Evolutionary conservation across 2,797 vertebrate species (phyloP), one percentile per base, ranked within the genome.

Genomic region (Argya squamiceps): DNA sequence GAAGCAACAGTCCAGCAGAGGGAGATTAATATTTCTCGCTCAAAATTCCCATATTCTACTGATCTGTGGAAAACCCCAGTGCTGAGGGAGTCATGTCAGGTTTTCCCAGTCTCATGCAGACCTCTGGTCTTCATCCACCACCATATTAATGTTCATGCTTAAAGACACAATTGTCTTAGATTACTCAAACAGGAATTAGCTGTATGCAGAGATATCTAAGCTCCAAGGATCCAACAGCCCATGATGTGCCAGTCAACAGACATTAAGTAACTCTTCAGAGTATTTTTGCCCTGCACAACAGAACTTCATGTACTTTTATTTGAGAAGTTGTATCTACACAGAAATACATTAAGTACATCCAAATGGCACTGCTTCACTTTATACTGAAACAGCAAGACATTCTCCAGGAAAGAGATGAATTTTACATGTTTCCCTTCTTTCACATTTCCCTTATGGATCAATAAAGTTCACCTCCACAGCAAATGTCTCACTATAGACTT

Each of bases 401-500:
- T 83, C 76, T 92, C 95, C 84, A 93, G 29, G 55, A 85, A 76
- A 84, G 15, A 94, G 47, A 64, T 27, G 0, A 37, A 17, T 77
- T 94, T 78, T 37, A 78, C 13, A 1, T 15, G 18, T 44, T 83
- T 88, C 53, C 76, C 64, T 89, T 96, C 74, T 81, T 96, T 22
- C 10, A 27, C 23, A 21, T 36, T 47, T 53, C 67, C 78, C 19
- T 98, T 94, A 93, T 6, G 94, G 96, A 11, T 99, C 98, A 63
- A 14, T 92, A 86, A 98, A 99, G 67, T 96, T 97, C 89, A 99
- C 39, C 3, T 99, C 99, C 78, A 99, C 98, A 44, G 98, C 99
- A 98, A 99, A 99, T 14, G 98, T 97, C 83, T 99, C 98, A 69
- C 97, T 98, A 93, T 99, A 99, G 84, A 99, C 95, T 84, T 98